Conservation (phyloP, 1,140 invertebrate species). For the Drosophila fuyamai region DNA sequence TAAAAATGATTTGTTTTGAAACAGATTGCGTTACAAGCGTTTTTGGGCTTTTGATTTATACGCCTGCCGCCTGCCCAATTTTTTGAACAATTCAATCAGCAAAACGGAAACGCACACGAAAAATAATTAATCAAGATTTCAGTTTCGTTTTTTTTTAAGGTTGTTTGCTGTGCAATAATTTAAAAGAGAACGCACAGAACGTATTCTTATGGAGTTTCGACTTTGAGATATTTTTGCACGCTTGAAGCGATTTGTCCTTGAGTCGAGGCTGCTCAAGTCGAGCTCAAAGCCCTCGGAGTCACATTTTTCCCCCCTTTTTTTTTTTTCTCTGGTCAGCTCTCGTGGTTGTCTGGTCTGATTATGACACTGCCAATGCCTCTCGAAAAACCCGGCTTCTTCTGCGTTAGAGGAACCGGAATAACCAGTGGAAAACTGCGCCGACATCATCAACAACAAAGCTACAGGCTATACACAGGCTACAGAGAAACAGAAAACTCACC, state of each 20-base stretch:
- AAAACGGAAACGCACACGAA: slow-evolving; percentile 30
- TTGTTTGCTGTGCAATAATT: slow-evolving; percentile 18
- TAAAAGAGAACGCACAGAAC: slow-evolving; percentile 50
- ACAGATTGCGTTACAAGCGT: slow-evolving; percentile 65
- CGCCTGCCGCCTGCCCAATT: slow-evolving; percentile 33
- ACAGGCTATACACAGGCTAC: neutral
- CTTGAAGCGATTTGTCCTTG: slow-evolving; percentile 77
- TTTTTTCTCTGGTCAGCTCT: slow-evolving; percentile 26
- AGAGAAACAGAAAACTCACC: neutral
- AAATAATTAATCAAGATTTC: slow-evolving; percentile 51
- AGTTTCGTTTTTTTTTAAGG: slow-evolving; percentile 3
- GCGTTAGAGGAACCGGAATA: slow-evolving; percentile 80
- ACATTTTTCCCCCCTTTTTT: neutral
- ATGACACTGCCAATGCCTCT: slow-evolving; percentile 78
- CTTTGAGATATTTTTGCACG: slow-evolving; percentile 59
- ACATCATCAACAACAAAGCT: slow-evolving; percentile 4
- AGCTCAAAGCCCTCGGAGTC: slow-evolving; percentile 60
- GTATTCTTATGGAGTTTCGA: slow-evolving; percentile 20
- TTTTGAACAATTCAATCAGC: slow-evolving; percentile 73
- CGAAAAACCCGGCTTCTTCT: slow-evolving; percentile 19
- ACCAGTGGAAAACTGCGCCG: slow-evolving; percentile 71
- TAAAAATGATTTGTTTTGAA: slow-evolving; percentile 44
- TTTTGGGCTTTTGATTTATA: slow-evolving; percentile 62
- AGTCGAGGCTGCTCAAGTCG: slow-evolving; percentile 68
- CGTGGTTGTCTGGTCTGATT: slow-evolving; percentile 63